These are phyloP conservation scores for Parasteatoda lunata DNA, from an alignment of 2,888 invertebrate species.

Conservation along the genomic window DNA sequence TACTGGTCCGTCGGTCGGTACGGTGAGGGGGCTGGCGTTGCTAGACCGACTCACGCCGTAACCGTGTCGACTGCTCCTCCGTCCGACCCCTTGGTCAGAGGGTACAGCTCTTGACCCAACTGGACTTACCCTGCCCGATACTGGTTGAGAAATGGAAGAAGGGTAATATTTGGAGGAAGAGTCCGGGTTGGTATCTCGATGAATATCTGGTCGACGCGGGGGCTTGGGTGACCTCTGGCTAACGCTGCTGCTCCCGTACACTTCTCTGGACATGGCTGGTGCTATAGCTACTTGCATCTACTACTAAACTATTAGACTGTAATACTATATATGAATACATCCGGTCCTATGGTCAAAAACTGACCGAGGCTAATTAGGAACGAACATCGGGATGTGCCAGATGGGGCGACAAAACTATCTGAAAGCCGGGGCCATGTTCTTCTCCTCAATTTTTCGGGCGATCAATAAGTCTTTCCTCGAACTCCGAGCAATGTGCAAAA, in stretches of 20 bases:
- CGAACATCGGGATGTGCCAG: neutral
- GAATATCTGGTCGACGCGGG: conserved; percentile 37
- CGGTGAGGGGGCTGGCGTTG: conserved; percentile 70
- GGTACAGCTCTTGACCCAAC: conserved; percentile 49
- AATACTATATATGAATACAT: conserved; percentile 49
- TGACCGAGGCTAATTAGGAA: neutral
- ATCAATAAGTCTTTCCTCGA: conserved; percentile 38
- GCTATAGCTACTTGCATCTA: conserved; percentile 65
- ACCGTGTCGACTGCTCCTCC: conserved; percentile 50
- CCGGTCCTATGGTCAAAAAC: conserved; percentile 25
- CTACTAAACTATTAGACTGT: conserved; percentile 52
- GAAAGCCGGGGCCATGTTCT: conserved; percentile 46
- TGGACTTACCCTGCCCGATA: conserved; percentile 68
- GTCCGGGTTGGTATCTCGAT: conserved; percentile 11
- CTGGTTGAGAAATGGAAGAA: conserved; percentile 70
- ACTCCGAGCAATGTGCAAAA: neutral
- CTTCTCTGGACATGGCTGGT: conserved; percentile 65
- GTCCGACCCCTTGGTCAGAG: conserved; percentile 35
- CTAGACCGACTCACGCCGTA: conserved; percentile 70
- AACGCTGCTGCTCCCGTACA: conserved; percentile 62
- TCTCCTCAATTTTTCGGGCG: conserved; percentile 16
- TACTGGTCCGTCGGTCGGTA: conserved; percentile 67
- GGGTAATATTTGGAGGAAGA: conserved; percentile 52
- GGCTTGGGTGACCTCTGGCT: conserved; percentile 67
- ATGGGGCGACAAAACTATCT: neutral